These are phyloP conservation scores for Diachasmimorpha longicaudata DNA, from an alignment of 1,140 invertebrate genomes.

Conservation along the genomic window DNA sequence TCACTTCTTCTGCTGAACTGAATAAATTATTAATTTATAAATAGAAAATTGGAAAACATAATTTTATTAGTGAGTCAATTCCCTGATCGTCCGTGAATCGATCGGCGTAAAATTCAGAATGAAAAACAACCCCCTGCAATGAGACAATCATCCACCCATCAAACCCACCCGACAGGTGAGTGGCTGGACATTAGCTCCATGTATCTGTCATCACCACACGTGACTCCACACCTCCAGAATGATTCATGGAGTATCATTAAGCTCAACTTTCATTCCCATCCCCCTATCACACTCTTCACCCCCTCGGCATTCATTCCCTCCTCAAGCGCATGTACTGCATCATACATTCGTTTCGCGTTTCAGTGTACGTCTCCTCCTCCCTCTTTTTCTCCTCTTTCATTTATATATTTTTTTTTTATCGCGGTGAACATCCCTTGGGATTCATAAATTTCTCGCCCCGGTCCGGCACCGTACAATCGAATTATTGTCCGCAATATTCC, in stretches of 20 bases:
- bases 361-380: neutral
- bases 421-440: neutral
- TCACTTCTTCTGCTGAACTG: no score
- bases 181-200: constrained; percentile 8
- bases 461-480: neutral
- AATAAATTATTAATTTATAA: no score
- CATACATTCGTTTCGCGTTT: neutral
- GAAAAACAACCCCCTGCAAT: no score
- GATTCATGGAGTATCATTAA: constrained; percentile 49
- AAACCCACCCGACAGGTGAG: constrained; percentile 17
- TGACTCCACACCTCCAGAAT: constrained; percentile 29
- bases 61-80: no score
- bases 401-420: neutral
- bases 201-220: constrained; percentile 27
- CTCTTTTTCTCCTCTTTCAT: neutral
- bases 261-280: constrained; percentile 34
- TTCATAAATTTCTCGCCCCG: neutral
- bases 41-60: no score
- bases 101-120: no score
- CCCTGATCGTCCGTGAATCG: no score
- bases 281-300: no score
- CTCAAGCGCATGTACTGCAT: neutral
- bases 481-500: neutral
- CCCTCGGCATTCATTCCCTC: constrained; percentile 20
- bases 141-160: neutral